Base-by-base conservation (phyloP, 2,113 vertebrate species). In the Girardinichthys multiradiatus region DNA sequence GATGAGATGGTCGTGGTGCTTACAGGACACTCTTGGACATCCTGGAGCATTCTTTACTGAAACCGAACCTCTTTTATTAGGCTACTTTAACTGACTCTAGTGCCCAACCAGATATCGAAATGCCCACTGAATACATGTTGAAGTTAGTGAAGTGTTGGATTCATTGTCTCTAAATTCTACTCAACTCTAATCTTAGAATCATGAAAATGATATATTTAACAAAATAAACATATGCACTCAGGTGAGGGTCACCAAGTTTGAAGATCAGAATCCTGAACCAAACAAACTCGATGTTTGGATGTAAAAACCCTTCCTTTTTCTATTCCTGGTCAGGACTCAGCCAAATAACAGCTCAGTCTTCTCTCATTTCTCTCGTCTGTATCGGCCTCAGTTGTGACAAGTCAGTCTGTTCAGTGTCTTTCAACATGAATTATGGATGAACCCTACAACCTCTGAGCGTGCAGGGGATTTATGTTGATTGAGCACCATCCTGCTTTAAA, bases 381-480 rank as follows among this genome's bases (percentile, higher is more conserved):
- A 70, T 35, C 67, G 37, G 75, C 33, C 78, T 2, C 15, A 72
- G 54, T 79, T 86, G 82, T 86, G 86, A 88, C 87, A 87, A 81
- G 85, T 88, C 86, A 87, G 87, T 91, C 86, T 88, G 83, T 79
- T 88, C 70, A 6, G 14, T 21, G 77, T 81, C 84, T 73, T 69
- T 30, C 19, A 11, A 15, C 75, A 83, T 88, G 88, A 86, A 91
- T 90, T 84, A 90, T 88, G 83, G 86, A 91, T 88, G 88, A 91
- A 84, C 65, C 74, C 62, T 0, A 28, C 75, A 73, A 69, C 70
- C 83, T 77, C 57, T 29, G 70, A 84, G 69, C 65, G 72, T 51
- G 70, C 69, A 13, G 68, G 66, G 77, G 83, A 81, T 84, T 86
- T 79, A 72, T 59, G 37, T 76, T 68, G 82, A 88, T 84, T 37